Conservation (phyloP, 2,888 invertebrate genomes). For the Himalopsyche japonica region DNA sequence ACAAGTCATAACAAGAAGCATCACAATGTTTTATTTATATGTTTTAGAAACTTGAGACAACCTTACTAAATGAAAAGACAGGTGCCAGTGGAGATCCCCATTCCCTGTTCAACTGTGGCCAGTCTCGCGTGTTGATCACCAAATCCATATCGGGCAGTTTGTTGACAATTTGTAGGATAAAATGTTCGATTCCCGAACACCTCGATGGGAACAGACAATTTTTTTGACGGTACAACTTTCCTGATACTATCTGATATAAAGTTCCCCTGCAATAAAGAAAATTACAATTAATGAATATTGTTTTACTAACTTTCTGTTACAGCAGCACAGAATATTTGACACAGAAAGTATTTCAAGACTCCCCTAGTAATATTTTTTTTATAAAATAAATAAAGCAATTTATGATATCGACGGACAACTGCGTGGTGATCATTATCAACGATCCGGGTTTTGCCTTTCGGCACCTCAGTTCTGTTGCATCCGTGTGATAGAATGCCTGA, state of each 20-base stretch:
- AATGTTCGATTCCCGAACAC: conserved; percentile 90
- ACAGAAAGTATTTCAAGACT: too few species aligned
- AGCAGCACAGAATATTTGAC: too few species aligned
- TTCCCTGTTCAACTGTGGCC: conserved; percentile 79
- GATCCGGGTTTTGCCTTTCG: too few species aligned
- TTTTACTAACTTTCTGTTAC: too few species aligned
- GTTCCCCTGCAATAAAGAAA: conserved; percentile 61
- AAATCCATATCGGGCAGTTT: conserved; percentile 83
- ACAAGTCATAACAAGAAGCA: too few species aligned
- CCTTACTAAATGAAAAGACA: conserved; percentile 96
- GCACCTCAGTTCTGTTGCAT: too few species aligned
- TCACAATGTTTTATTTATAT: too few species aligned
- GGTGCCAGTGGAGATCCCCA: conserved; percentile 69
- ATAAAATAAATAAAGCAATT: too few species aligned
- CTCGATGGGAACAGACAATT: conserved; percentile 92
- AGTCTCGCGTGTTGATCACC: conserved; percentile 87
- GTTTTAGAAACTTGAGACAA: conserved; percentile 44
- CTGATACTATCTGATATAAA: conserved; percentile 81
- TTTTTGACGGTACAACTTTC: conserved; percentile 78
- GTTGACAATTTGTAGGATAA: conserved; percentile 69
- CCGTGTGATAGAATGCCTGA: too few species aligned
- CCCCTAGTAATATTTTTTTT: too few species aligned
- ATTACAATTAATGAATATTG: neutral
- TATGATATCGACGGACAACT: too few species aligned
- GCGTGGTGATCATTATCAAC: too few species aligned